These are phyloP conservation scores for Agyllia agylla DNA, from an alignment of 2,888 invertebrate genomes.

Conservation along the genomic window DNA sequence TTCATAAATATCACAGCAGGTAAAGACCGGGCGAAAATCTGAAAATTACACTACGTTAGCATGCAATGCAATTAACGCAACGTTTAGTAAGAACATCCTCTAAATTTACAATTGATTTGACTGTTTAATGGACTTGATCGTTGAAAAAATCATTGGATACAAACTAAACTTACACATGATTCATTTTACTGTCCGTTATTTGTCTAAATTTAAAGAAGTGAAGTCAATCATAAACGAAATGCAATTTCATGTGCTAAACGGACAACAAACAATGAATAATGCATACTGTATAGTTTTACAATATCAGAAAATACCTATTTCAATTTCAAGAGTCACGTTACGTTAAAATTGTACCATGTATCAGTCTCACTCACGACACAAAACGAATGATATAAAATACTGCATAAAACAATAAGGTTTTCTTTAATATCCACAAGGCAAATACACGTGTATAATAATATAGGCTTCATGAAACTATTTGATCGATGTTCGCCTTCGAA, in stretches of 20 bases:
- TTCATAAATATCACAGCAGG: constrained; percentile 87
- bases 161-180: background rate
- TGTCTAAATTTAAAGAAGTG: constrained; percentile 7
- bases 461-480: constrained; percentile 85
- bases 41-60: constrained; percentile 88
- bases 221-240: constrained; percentile 27
- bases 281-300: constrained; percentile 78
- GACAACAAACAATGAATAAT: constrained; percentile 80
- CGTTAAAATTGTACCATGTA: constrained; percentile 87
- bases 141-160: constrained; percentile 16
- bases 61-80: constrained; percentile 88
- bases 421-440: constrained; percentile 79
- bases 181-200: constrained; percentile 12
- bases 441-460: constrained; percentile 82
- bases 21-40: constrained; percentile 90
- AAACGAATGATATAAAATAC: constrained; percentile 88
- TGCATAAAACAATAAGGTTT: constrained; percentile 86
- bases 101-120: constrained; percentile 36
- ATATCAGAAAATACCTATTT: constrained; percentile 84
- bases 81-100: constrained; percentile 81
- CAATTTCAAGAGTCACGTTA: constrained; percentile 84
- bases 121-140: constrained; percentile 25
- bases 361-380: constrained; percentile 89
- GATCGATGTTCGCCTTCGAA: constrained; percentile 86
- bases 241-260: constrained; percentile 17